Evolutionary conservation across 2,888 invertebrate genomes (phyloP).

Genomic region (Fissipunctia ypsillon): DNA sequence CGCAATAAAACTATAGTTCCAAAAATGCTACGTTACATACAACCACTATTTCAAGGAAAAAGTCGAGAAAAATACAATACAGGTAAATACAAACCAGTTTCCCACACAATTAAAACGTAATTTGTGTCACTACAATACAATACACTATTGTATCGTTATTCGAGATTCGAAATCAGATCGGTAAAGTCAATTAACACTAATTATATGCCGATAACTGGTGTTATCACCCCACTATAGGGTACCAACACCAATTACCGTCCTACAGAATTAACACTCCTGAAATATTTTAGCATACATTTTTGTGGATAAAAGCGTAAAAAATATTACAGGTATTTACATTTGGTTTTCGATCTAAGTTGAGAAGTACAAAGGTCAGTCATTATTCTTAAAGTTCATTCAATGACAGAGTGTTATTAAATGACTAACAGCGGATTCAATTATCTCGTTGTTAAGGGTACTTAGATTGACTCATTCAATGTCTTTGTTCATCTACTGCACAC

Average conservation of each 20-base stretch:
- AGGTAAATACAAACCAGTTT: constrained; percentile 20
- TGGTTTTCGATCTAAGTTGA: constrained; percentile 4
- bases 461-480: constrained; percentile 54
- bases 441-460: constrained; percentile 46
- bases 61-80: constrained; percentile 29
- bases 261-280: constrained; percentile 19
- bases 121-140: constrained; percentile 31
- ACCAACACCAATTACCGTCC: constrained; percentile 39
- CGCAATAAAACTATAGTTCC: constrained; percentile 2
- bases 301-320: constrained; percentile 36
- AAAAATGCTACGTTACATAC: constrained; percentile 25
- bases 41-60: constrained; percentile 37
- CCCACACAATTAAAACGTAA: constrained; percentile 18
- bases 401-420: constrained; percentile 33
- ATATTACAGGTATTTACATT: constrained; percentile 29
- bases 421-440: constrained; percentile 52
- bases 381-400: constrained; percentile 51
- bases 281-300: constrained; percentile 46
- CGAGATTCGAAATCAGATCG: constrained; percentile 50
- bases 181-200: constrained; percentile 54
- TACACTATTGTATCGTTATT: constrained; percentile 35
- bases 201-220: constrained; percentile 34
- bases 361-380: constrained; percentile 47
- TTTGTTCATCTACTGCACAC: constrained; percentile 54
- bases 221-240: constrained; percentile 19